Evolutionary conservation across 2,113 vertebrate species (phyloP).

Genomic region (Sinocyclocheilus anshuiensis): DNA sequence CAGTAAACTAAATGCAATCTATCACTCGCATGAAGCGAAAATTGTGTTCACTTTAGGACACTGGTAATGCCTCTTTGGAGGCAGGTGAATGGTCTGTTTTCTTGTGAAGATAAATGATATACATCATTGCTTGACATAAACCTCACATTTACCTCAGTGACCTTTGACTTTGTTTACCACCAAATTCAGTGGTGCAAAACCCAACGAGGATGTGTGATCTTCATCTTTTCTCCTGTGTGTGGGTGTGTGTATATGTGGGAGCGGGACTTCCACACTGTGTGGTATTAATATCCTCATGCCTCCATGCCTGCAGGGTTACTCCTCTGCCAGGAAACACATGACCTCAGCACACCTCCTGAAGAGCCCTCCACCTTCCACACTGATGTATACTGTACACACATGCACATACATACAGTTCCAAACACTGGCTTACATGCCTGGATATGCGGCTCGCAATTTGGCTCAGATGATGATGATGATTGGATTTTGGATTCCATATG

Average conservation of each 20-base stretch:
- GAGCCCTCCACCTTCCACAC: slow-evolving; percentile 26
- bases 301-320: slow-evolving; percentile 54
- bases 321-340: slow-evolving; percentile 56
- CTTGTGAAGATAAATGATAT: background rate
- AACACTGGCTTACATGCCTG: background rate
- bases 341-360: slow-evolving; percentile 52
- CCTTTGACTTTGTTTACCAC: slow-evolving; percentile 20
- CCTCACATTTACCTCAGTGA: background rate
- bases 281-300: slow-evolving; percentile 57
- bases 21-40: background rate
- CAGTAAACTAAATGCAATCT: background rate
- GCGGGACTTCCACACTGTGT: slow-evolving; percentile 54
- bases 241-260: slow-evolving; percentile 49
- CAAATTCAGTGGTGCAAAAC: background rate
- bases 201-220: background rate
- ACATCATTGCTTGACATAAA: background rate
- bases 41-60: background rate
- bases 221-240: slow-evolving; percentile 46
- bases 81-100: background rate
- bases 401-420: background rate
- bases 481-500: background rate
- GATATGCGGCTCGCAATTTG: background rate
- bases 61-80: background rate
- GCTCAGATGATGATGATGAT: background rate
- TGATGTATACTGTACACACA: slow-evolving; percentile 28